Conservation (phyloP, 2,888 invertebrate genomes). For the Eurytoma californica region DNA sequence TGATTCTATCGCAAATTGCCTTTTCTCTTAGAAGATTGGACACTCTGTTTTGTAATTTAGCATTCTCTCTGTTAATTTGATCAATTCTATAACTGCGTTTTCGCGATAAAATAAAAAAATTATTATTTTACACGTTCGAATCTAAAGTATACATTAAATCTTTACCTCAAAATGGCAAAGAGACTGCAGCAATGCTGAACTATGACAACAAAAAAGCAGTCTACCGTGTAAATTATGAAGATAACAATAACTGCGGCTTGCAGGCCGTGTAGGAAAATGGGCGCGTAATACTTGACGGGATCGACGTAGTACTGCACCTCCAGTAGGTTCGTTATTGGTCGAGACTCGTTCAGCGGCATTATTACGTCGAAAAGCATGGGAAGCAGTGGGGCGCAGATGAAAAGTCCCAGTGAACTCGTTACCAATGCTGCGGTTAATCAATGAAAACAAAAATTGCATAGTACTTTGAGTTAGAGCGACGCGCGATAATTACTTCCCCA, state of each 20-base stretch:
- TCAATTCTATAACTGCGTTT: conserved; percentile 1
- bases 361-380: conserved; percentile 12
- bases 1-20: background rate
- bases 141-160: background rate
- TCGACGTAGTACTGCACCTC: conserved; percentile 45
- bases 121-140: background rate
- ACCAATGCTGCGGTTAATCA: conserved; percentile 23
- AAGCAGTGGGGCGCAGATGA: background rate
- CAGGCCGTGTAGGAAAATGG: conserved; percentile 31
- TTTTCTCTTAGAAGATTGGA: background rate
- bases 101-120: conserved; percentile 11
- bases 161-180: conserved; percentile 48
- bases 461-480: background rate
- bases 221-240: conserved; percentile 4
- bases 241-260: conserved; percentile 10
- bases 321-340: conserved; percentile 13
- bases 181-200: conserved; percentile 44
- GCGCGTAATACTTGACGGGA: conserved; percentile 23
- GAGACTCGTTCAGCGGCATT: conserved; percentile 23
- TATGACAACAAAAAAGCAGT: conserved; percentile 28
- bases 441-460: background rate
- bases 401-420: background rate
- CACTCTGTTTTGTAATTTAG: background rate
- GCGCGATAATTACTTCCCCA: conserved; percentile 11
- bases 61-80: background rate